phyloP scores from a whole-genome alignment of 2,113 vertebrate genomes.

The Sebastes schlegelii region DNA sequence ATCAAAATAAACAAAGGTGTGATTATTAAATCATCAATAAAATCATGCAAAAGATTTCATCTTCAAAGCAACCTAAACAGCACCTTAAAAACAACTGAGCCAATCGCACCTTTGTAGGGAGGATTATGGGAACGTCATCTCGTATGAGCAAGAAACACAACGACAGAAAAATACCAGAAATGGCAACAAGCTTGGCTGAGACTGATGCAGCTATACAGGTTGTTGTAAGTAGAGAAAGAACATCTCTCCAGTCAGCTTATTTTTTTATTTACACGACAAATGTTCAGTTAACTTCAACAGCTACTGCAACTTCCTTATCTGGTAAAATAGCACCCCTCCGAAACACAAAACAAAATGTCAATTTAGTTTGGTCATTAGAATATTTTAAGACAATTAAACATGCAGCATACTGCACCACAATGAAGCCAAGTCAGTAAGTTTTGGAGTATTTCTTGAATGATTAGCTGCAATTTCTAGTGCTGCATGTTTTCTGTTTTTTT shows the following conservation, averaged over 20 bases:
- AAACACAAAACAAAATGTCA: background rate
- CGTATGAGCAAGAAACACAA: background rate
- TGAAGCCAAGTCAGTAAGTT: background rate
- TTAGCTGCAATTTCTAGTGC: conserved; percentile 26
- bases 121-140: background rate
- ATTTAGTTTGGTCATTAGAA: background rate
- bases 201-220: background rate
- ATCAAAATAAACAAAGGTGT: background rate
- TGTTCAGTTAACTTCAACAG: background rate
- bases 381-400: conserved; percentile 9
- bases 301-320: background rate
- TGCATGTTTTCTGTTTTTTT: background rate
- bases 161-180: background rate
- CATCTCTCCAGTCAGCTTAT: background rate
- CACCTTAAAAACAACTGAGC: background rate
- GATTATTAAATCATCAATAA: background rate
- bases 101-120: background rate
- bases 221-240: background rate
- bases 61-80: background rate
- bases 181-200: background rate
- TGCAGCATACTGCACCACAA: background rate
- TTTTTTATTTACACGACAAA: background rate
- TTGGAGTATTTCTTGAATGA: conserved; percentile 6
- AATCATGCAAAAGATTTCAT: background rate
- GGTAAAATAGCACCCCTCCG: too few relatives aligned